Conservation (phyloP, 2,888 invertebrate species). For the Zaprionus obscuricornis region DNA sequence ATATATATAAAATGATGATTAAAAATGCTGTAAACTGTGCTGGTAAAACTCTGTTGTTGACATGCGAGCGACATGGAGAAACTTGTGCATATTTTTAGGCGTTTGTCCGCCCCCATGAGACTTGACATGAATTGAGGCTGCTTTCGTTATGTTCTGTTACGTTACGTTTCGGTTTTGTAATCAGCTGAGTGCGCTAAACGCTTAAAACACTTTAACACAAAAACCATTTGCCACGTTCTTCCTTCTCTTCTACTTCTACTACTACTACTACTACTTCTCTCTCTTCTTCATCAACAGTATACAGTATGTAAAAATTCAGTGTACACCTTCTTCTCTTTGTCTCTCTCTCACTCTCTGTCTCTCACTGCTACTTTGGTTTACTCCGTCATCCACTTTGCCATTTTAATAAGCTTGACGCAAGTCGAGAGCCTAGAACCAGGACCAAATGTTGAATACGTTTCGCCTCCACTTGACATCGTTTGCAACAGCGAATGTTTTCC, state of each 20-base stretch:
- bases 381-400: neutral
- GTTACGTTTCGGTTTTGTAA: constrained; percentile 27
- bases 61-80: too few relatives aligned
- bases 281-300: too few relatives aligned
- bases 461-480: constrained; percentile 60
- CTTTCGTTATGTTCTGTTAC: neutral
- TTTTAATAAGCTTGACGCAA: constrained; percentile 62
- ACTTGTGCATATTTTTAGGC: too few relatives aligned
- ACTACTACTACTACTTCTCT: too few relatives aligned
- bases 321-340: too few relatives aligned
- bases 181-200: constrained; percentile 56
- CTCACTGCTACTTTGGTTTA: neutral
- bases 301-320: constrained; percentile 5
- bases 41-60: too few relatives aligned
- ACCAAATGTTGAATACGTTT: constrained; percentile 31
- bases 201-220: constrained; percentile 42
- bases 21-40: too few relatives aligned
- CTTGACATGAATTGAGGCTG: neutral
- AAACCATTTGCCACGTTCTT: constrained; percentile 12
- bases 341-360: neutral
- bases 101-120: neutral
- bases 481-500: constrained; percentile 30
- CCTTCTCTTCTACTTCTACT: too few relatives aligned
- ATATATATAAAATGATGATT: too few relatives aligned
- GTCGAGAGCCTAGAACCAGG: constrained; percentile 28